phyloP scores from a whole-genome alignment of 2,113 vertebrate species.

The Syngnathus typhle region DNA sequence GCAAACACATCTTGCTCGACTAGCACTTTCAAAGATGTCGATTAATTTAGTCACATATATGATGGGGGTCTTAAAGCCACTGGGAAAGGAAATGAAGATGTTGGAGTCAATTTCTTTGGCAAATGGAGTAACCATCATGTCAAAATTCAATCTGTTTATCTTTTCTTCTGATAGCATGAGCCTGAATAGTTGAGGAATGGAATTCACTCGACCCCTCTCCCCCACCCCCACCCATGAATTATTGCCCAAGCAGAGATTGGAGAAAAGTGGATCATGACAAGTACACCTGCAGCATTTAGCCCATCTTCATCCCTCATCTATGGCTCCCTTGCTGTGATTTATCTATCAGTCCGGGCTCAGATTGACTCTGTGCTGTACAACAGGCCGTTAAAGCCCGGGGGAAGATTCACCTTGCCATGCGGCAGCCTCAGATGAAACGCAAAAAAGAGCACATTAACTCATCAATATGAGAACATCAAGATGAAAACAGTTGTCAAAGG shows the following conservation, averaged over 20 bases:
- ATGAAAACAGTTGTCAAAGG: slow-evolving; percentile 71
- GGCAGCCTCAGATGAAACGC: slow-evolving; percentile 73
- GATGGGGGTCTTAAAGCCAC: slow-evolving; percentile 65
- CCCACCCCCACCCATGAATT: slow-evolving; percentile 5
- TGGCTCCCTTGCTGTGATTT: slow-evolving; percentile 52
- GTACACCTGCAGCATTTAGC: slow-evolving; percentile 14
- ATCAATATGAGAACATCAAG: slow-evolving; percentile 69
- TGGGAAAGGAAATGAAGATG: slow-evolving; percentile 69
- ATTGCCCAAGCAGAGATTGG: slow-evolving; percentile 21
- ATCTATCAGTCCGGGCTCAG: slow-evolving; percentile 58
- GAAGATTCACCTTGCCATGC: slow-evolving; percentile 71
- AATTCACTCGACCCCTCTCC: background rate
- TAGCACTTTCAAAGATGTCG: slow-evolving; percentile 63
- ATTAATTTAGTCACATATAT: slow-evolving; percentile 72
- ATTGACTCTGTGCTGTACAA: slow-evolving; percentile 62
- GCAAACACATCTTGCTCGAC: slow-evolving; percentile 40
- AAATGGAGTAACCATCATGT: slow-evolving; percentile 54
- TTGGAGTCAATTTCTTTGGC: slow-evolving; percentile 62
- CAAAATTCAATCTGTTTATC: slow-evolving; percentile 49
- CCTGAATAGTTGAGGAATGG: slow-evolving; percentile 3
- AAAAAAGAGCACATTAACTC: slow-evolving; percentile 73
- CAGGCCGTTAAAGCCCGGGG: slow-evolving; percentile 65
- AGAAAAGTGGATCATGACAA: slow-evolving; percentile 8
- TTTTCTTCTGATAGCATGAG: slow-evolving; percentile 29
- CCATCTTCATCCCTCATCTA: slow-evolving; percentile 33